Evolutionary conservation across 2,113 vertebrate species (phyloP), one percentile per base, ranked within the genome.

Genomic region (Guaruba guarouba): DNA sequence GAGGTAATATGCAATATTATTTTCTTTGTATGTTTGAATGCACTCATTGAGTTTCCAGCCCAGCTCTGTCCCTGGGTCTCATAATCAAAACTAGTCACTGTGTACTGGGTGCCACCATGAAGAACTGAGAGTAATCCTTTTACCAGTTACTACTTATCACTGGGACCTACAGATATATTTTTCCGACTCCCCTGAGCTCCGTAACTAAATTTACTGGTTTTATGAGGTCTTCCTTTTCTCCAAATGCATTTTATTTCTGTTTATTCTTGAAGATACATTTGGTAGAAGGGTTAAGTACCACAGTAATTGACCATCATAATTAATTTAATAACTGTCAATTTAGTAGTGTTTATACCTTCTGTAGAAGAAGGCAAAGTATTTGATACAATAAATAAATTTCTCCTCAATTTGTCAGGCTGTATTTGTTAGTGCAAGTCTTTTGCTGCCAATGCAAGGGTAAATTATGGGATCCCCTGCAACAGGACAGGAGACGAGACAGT

Each of bases 321-420:
- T 93, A 93, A 81, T 92, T 93, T 91, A 9, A 75, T 25, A 76
- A 68, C 66, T 88, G 66, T 10, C 68, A 73, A 76, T 93, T 95
- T 96, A 82, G 90, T 90, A 69, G 23, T 69, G 69, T 91, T 95
- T 94, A 88, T 77, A 79, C 76, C 57, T 95, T 69, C 79, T 93
- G 44, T 49, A 75, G 59, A 68, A 78, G 73, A 61, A 82, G 48
- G 28, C 24, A 62, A 78, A 91, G 46, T 37, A 76, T 84, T 82
- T 19, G 13, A 59, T 84, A 35, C 31, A 82, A 62, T 79, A 93
- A 93, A 92, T 75, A 54, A 78, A 52, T 79, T 84, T 91, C 24
- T 92, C 29, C 39, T 74, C 41, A 73, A 62, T 57, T 83, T 84
- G 44, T 76, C 77, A 93, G 46, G 23, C 19, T 89, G 19, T 29